phyloP scores from a whole-genome alignment of 2,888 invertebrate species.

The Phlogophora meticulosa region DNA sequence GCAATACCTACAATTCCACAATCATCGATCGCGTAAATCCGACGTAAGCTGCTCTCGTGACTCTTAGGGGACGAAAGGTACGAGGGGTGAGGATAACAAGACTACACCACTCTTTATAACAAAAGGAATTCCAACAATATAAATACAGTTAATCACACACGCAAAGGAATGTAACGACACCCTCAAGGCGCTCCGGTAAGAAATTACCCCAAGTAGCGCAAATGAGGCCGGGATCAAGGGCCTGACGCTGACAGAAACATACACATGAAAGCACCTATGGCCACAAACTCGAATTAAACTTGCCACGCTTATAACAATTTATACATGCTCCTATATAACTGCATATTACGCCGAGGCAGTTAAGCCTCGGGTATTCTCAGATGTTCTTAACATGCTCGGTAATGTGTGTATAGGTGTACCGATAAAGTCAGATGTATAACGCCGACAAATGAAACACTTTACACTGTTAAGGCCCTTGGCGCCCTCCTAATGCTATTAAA shows the following conservation, averaged over 20 bases:
- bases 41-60: slow-evolving; percentile 81
- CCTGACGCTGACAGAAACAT: slow-evolving; percentile 56
- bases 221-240: slow-evolving; percentile 59
- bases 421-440: slow-evolving; percentile 45
- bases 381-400: slow-evolving; percentile 49
- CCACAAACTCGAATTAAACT: slow-evolving; percentile 67
- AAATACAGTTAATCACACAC: slow-evolving; percentile 78
- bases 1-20: slow-evolving; percentile 72
- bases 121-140: slow-evolving; percentile 80
- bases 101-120: slow-evolving; percentile 75
- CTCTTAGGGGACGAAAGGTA: slow-evolving; percentile 71
- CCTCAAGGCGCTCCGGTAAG: slow-evolving; percentile 57
- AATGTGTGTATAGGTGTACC: slow-evolving; percentile 40
- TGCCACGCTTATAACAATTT: slow-evolving; percentile 59
- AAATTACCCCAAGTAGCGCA: slow-evolving; percentile 62
- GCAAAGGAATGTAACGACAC: slow-evolving; percentile 68
- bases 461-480: slow-evolving; percentile 62
- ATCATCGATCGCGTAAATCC: slow-evolving; percentile 84
- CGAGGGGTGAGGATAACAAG: slow-evolving; percentile 76
- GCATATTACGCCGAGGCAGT: slow-evolving; percentile 51
- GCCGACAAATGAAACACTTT: slow-evolving; percentile 63
- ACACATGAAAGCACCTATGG: slow-evolving; percentile 68
- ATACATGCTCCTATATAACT: slow-evolving; percentile 52
- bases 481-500: slow-evolving; percentile 72
- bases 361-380: slow-evolving; percentile 52